A percentile compares a stretch with the other conserved stretches of the same genome.
Conservation (phyloP, 2,888 invertebrate species). For the Drosophila yooni region DNA sequence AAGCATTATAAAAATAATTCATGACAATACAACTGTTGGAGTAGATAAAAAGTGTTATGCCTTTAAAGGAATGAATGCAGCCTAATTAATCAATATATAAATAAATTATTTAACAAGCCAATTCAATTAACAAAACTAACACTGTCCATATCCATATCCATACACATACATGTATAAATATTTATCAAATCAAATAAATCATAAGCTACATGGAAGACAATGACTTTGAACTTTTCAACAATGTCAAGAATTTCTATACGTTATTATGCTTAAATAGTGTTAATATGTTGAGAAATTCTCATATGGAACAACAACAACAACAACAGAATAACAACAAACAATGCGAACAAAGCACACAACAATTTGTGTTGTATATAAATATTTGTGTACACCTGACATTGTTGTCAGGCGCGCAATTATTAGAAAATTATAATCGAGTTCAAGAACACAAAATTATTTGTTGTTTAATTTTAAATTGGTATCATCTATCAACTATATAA, state of each 20-base stretch:
- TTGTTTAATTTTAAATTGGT: slow-evolving; percentile 10
- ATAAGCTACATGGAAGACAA: slow-evolving; percentile 44
- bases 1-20: slow-evolving; percentile 30
- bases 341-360: slow-evolving; percentile 37
- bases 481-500: slow-evolving; percentile 68
- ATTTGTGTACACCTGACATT: slow-evolving; percentile 67
- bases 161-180: slow-evolving; percentile 37
- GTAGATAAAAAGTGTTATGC: slow-evolving; percentile 32
- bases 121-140: slow-evolving; percentile 71
- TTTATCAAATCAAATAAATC: slow-evolving; percentile 49
- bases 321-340: slow-evolving; percentile 10
- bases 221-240: slow-evolving; percentile 46
- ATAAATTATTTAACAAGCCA: slow-evolving; percentile 54
- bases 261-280: slow-evolving; percentile 41
- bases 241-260: slow-evolving; percentile 21
- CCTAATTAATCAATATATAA: slow-evolving; percentile 69
- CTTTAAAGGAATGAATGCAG: slow-evolving; percentile 47
- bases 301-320: slow-evolving; percentile 24
- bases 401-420: slow-evolving; percentile 54
- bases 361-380: slow-evolving; percentile 47
- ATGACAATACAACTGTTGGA: slow-evolving; percentile 36
- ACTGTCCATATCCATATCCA: slow-evolving; percentile 34
- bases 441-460: slow-evolving; percentile 55
- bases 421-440: slow-evolving; percentile 68
- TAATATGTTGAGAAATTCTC: slow-evolving; percentile 51